Evolutionary conservation across 2,113 vertebrate genomes (phyloP), one percentile per base, ranked within the genome.

Genomic region (pig (Sus scrofa)): DNA sequence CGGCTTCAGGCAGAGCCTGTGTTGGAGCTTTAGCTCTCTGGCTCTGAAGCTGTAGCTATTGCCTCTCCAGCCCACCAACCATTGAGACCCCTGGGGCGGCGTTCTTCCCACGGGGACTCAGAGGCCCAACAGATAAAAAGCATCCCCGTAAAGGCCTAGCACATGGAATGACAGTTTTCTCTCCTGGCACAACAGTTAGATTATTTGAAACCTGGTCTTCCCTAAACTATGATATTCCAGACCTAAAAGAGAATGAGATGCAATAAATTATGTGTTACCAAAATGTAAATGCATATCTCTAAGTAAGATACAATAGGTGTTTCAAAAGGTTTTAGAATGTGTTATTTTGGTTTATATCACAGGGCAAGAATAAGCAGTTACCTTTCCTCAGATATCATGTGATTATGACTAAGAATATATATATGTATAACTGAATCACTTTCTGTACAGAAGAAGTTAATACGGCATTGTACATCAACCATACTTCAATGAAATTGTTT

Each of bases 211-310:
- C 30, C 37, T 82, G 26, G 3, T 91, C 18, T 63, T 39, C 20
- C 30, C 26, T 52, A 74, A 95, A 26, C 26, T 73, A 75, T 87
- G 22, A 9, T 77, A 56, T 63, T 86, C 32, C 85, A 16, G 2
- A 65, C 39, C 96, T 95, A 83, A 73, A 94, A 94, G 73, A 89
- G 15, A 91, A 94, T 68, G 18, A 90, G 79, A 78, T 91, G n/a
- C 71, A 85, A 24, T 15, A 87, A 78, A 19, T 39, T 91, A 77
- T 34, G 22, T 50, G 15, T 15, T 58, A 60, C 30, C 14, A 37
- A 18, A 32, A 30, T 52, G 19, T 92, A 5, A n/a, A 18, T 62
- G 34, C 54, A 18, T 52, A 13, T 20, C 73, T 75, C 32, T 56
- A 56, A 4, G 2, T 78, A n/a, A 30, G n/a, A 56, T 52, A 56